A percentile compares a stretch with the other conserved stretches of the same genome.
These are phyloP conservation scores for Euphysa ruthae DNA, from an alignment of 30 jellyfish, hydroid and myxozoan genomes.

Conservation along the genomic window DNA sequence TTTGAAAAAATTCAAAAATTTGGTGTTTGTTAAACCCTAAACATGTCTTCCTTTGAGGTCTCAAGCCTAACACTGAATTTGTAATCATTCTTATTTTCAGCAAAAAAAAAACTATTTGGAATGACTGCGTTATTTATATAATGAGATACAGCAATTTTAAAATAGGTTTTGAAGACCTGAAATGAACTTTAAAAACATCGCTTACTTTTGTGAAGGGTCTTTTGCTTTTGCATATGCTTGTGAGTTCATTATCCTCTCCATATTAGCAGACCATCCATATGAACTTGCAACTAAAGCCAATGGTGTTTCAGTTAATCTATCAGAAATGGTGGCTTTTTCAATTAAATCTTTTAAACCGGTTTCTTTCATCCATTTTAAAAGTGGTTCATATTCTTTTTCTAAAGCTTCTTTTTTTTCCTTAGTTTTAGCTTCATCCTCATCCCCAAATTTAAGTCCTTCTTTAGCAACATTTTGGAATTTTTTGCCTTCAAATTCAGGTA, in stretches of 20 bases:
- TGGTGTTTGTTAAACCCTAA: too few species aligned
- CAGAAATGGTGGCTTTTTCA: conserved; percentile 90
- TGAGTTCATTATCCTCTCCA: conserved; percentile 98
- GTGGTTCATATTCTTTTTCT: conserved; percentile 94
- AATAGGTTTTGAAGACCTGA: not conserved
- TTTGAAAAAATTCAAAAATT: not conserved
- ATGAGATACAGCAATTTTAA: too few species aligned
- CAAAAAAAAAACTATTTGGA: too few species aligned
- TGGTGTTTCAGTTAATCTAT: conserved; percentile 88
- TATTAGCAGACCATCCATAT: conserved; percentile 98
- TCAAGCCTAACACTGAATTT: too few species aligned
- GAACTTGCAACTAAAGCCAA: conserved; percentile 97
- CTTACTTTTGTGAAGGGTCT: conserved; percentile 96
- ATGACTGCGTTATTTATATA: too few species aligned
- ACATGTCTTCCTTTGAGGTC: too few species aligned
- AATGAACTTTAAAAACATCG: not conserved
- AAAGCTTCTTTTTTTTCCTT: conserved; percentile 77
- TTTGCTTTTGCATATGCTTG: conserved; percentile 98
- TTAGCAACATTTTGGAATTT: conserved; percentile 99
- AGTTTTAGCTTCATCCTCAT: conserved; percentile 62
- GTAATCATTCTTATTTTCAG: too few species aligned
- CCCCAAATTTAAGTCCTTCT: conserved; percentile 95
- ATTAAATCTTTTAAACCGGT: conserved; percentile 73
- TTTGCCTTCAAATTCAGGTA: conserved; percentile 96
- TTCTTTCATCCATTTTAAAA: conserved; percentile 89